phyloP scores from a whole-genome alignment of 2,113 vertebrate species.

The Trachemys scripta region DNA sequence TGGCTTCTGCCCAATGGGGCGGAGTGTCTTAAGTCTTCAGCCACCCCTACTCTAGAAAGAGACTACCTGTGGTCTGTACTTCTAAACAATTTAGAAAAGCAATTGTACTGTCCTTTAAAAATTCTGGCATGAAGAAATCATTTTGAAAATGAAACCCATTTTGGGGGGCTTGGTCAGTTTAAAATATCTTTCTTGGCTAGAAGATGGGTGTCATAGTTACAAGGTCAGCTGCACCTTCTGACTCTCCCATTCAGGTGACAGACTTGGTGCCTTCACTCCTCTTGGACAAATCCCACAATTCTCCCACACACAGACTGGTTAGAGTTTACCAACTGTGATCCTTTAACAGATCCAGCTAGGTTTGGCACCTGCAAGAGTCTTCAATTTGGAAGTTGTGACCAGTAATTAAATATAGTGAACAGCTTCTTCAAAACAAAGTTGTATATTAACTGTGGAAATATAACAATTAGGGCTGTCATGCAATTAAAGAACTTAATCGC shows the following conservation, averaged over 20 bases:
- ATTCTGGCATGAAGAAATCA: background rate
- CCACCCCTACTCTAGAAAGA: background rate
- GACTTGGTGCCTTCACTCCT: background rate
- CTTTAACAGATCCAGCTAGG: background rate
- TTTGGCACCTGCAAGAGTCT: background rate
- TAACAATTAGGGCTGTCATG: background rate
- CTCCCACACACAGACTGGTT: background rate
- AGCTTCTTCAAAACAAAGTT: background rate
- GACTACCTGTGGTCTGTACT: background rate
- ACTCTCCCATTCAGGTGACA: background rate
- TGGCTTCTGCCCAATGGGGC: no score
- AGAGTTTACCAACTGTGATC: background rate
- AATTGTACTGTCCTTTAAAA: background rate
- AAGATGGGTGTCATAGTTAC: background rate
- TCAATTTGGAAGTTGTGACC: background rate
- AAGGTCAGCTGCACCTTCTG: background rate
- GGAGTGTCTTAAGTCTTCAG: no score
- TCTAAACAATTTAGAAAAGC: background rate
- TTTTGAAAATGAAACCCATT: background rate
- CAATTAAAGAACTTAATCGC: no score
- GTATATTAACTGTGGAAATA: background rate
- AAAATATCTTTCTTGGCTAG: fast-evolving
- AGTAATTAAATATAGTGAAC: background rate
- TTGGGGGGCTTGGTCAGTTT: background rate
- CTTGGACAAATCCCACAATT: background rate